Conservation (phyloP, 2,888 invertebrate species). For the Serripes groenlandicus region DNA sequence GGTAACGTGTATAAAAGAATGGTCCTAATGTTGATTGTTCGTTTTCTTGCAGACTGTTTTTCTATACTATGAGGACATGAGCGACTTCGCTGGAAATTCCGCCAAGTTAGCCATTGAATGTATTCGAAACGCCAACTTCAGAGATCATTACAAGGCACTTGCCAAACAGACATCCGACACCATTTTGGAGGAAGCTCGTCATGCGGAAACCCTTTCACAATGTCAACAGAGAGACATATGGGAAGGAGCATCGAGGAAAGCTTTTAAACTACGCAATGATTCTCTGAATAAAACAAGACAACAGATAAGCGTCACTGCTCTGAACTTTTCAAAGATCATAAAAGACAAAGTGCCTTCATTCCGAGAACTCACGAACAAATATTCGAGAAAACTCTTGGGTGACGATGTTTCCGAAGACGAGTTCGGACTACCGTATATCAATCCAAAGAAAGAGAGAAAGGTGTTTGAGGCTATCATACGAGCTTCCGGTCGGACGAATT, state of each 20-base stretch:
- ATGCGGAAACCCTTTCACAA: slow-evolving; percentile 43
- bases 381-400: slow-evolving; percentile 14
- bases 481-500: slow-evolving; percentile 45
- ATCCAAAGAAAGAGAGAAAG: neutral
- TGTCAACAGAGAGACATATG: slow-evolving; percentile 41
- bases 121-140: slow-evolving; percentile 32
- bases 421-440: slow-evolving; percentile 10
- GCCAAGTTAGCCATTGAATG: slow-evolving; percentile 47
- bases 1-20: too few relatives aligned
- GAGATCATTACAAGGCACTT: slow-evolving; percentile 40
- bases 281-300: slow-evolving; percentile 30
- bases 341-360: slow-evolving; percentile 43
- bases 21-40: too few relatives aligned
- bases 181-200: slow-evolving; percentile 28
- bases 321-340: slow-evolving; percentile 44
- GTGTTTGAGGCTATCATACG: slow-evolving; percentile 39
- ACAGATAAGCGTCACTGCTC: slow-evolving; percentile 40
- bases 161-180: slow-evolving; percentile 27
- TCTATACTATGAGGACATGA: too few relatives aligned
- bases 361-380: slow-evolving; percentile 28
- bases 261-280: slow-evolving; percentile 33
- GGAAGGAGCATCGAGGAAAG: slow-evolving; percentile 42
- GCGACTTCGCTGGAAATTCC: slow-evolving; percentile 49
- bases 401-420: slow-evolving; percentile 5
- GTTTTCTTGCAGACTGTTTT: too few relatives aligned